These are phyloP conservation scores for Agonopterix heracliana DNA, from an alignment of 2,888 invertebrate species.

Conservation along the genomic window DNA sequence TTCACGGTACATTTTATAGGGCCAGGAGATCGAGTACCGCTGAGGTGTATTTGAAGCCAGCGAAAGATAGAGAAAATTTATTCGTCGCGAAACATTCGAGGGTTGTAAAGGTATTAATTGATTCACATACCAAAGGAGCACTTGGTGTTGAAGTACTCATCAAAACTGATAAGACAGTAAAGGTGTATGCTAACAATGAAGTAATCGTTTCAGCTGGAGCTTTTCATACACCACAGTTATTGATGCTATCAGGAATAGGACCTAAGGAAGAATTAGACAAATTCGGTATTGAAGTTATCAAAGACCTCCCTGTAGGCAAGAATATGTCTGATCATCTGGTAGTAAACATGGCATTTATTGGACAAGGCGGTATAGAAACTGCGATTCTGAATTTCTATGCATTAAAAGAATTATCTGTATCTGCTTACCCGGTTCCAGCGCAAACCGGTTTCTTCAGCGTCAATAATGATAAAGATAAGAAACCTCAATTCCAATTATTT, in stretches of 20 bases:
- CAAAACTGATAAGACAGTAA: constrained; percentile 26
- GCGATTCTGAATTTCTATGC: constrained; percentile 40
- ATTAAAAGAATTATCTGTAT: constrained; percentile 20
- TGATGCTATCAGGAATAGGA: constrained; percentile 59
- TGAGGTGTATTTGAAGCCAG: constrained; percentile 43
- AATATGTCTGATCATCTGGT: constrained; percentile 54
- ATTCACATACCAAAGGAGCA: constrained; percentile 29
- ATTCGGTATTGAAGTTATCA: constrained; percentile 33
- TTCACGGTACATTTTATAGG: constrained; percentile 38
- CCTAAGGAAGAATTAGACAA: constrained; percentile 37
- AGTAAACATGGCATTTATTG: constrained; percentile 35
- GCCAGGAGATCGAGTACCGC: constrained; percentile 56
- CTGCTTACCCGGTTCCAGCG: constrained; percentile 38
- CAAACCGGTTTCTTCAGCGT: constrained; percentile 41
- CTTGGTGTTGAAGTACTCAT: constrained; percentile 43
- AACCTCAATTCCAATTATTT: constrained; percentile 53
- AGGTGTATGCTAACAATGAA: constrained; percentile 42
- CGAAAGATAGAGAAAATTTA: constrained; percentile 40
- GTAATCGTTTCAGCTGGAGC: constrained; percentile 54
- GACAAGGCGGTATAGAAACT: constrained; percentile 37
- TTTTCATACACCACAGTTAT: constrained; percentile 52
- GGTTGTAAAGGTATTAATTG: constrained; percentile 46
- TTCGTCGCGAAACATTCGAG: constrained; percentile 43
- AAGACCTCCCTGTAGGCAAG: constrained; percentile 54
- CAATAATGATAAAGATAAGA: constrained; percentile 12